Evolutionary conservation across 2,797 vertebrate genomes (phyloP), one percentile per base, ranked within the genome.

Genomic region (Mormyrus proboscirostris): DNA sequence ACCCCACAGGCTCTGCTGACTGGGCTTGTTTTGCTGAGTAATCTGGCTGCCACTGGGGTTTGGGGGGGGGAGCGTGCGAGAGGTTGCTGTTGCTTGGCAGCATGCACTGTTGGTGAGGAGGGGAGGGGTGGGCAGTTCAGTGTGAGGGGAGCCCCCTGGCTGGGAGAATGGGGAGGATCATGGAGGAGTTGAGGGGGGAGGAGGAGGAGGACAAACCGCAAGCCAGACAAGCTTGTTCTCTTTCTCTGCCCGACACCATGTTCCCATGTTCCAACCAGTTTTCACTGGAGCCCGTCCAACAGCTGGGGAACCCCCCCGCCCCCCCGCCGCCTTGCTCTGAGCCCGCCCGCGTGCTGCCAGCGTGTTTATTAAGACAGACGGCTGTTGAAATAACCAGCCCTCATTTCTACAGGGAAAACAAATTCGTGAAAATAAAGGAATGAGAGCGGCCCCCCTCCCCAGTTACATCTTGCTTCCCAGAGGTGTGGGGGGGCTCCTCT

Each of bases 181-280:
- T 96, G 95, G 92, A 55, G 53, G 53, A 55, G 16, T 57, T n/a
- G 53, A 19, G 55, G 55, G 16, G 89, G 84, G 91, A 89, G 69
- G 29, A 12, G 91, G 89, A 33, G 29, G 69, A 2, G 69, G 90
- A 90, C 90, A 96, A 97, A 97, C 97, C 96, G 95, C 97, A 97
- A 96, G 96, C 96, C 96, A 96, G 96, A 96, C 96, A 94, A 95
- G 95, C 95, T 95, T 95, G 96, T 96, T 97, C 95, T 91, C 83
- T 82, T 89, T 88, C 90, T 65, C 76, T 95, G 95, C 96, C 95
- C 96, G 96, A 97, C 97, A 97, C 95, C 95, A 92, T 97, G 96
- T 97, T 96, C 97, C 96, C 96, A 93, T 97, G 97, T 97, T 97
- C 95, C 94, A 96, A 97, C 96, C 96, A 97, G 97, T 97, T 97